A percentile compares a stretch with the other conserved stretches of the same genome.
Evolutionary conservation across 2,888 invertebrate genomes (phyloP).

Genomic region (Cetonia aurata): DNA sequence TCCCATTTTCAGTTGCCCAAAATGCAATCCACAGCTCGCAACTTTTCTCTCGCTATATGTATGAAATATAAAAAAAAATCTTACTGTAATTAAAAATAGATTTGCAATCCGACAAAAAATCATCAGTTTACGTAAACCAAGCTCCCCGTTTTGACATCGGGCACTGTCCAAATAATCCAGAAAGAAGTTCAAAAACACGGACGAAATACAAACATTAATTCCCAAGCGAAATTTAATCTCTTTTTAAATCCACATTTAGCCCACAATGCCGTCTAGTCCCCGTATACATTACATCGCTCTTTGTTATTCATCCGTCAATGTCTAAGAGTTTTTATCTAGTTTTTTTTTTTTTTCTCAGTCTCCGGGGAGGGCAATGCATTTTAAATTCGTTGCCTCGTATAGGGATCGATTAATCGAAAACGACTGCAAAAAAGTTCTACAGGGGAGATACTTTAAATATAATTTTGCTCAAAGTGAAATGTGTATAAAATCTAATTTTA

Average conservation of each 20-base stretch:
- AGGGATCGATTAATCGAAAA: neutral
- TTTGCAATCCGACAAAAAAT: too few species aligned
- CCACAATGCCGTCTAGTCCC: conserved; percentile 3
- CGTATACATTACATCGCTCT: conserved; percentile 28
- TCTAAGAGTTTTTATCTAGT: neutral
- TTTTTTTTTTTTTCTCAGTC: neutral
- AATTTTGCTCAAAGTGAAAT: neutral
- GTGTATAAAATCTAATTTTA: too few species aligned
- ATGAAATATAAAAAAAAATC: too few species aligned
- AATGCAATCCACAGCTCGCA: too few species aligned
- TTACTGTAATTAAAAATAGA: too few species aligned
- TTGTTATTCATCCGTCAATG: conserved; percentile 38
- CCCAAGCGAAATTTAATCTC: conserved; percentile 30
- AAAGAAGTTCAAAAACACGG: conserved; percentile 13
- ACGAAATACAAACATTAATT: conserved; percentile 32
- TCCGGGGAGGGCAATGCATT: conserved; percentile 2
- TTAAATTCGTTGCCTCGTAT: conserved; percentile 21
- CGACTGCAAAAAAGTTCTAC: neutral
- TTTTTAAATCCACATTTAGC: conserved; percentile 38
- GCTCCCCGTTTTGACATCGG: neutral
- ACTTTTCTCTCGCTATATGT: too few species aligned
- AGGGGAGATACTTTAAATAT: neutral
- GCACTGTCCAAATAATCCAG: conserved; percentile 18
- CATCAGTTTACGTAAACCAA: too few species aligned
- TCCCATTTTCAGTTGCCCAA: too few species aligned